Conservation (phyloP, 2,888 invertebrate species). For the Latrodectus hesperus region DNA sequence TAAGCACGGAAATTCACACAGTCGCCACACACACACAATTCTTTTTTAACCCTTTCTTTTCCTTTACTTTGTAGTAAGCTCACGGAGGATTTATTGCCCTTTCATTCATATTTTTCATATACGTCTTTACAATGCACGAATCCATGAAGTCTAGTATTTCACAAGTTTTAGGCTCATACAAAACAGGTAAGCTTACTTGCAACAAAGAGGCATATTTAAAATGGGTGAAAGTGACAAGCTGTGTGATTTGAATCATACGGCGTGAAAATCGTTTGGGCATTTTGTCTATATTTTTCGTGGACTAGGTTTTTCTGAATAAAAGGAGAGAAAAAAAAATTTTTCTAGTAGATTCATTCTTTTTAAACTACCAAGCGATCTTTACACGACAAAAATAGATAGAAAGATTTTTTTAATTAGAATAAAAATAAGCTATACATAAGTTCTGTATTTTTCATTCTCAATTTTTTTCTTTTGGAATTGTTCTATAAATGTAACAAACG, state of each 20-base stretch:
- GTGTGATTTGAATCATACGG: slow-evolving; percentile 19
- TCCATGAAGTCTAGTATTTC: slow-evolving; percentile 30
- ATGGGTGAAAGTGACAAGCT: slow-evolving; percentile 35
- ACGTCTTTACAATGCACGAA: background rate
- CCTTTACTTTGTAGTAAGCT: background rate
- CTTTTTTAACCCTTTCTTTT: slow-evolving; percentile 30
- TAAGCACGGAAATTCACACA: slow-evolving; percentile 1
- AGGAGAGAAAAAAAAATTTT: too few relatives aligned
- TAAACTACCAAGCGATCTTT: too few relatives aligned
- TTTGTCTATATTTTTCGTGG: slow-evolving; percentile 9
- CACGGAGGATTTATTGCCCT: slow-evolving; percentile 34
- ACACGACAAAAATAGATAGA: too few relatives aligned
- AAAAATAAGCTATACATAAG: too few relatives aligned
- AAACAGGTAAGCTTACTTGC: background rate
- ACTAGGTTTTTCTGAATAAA: background rate
- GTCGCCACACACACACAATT: too few relatives aligned
- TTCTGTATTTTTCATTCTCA: too few relatives aligned
- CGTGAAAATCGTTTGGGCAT: slow-evolving; percentile 44
- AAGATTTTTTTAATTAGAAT: too few relatives aligned
- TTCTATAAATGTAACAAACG: too few relatives aligned
- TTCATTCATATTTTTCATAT: slow-evolving; percentile 27
- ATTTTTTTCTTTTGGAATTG: too few relatives aligned
- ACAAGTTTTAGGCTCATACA: slow-evolving; percentile 17
- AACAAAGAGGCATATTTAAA: slow-evolving; percentile 24
- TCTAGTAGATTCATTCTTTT: too few relatives aligned